phyloP scores from a whole-genome alignment of 2,797 vertebrate species.

The Orientallactaga sibirica region DNA sequence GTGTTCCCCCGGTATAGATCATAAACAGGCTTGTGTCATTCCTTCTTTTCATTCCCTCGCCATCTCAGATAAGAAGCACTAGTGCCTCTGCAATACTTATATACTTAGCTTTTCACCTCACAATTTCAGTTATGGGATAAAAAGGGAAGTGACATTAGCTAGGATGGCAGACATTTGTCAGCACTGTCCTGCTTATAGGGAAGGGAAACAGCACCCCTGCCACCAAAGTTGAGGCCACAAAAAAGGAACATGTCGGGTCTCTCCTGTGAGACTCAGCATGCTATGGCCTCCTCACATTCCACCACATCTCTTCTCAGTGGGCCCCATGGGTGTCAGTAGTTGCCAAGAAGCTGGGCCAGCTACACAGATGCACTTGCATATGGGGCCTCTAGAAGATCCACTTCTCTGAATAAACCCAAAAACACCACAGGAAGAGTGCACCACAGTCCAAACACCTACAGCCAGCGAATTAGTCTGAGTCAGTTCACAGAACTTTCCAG shows the following conservation, averaged over 20 bases:
- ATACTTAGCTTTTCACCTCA: not conserved
- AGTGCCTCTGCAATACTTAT: not conserved
- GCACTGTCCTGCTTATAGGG: no score
- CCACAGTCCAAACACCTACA: accelerated
- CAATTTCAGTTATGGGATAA: not conserved
- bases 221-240: not conserved
- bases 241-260: not conserved
- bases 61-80: not conserved
- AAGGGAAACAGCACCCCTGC: not conserved
- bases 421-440: accelerated
- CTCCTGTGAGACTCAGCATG: no score
- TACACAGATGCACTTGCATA: accelerated
- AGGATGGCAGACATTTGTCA: not conserved
- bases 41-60: no score
- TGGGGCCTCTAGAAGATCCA: accelerated
- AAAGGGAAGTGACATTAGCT: no score
- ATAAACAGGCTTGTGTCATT: no score
- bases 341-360: accelerated
- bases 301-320: not conserved
- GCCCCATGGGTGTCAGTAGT: no score
- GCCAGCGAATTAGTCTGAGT: not conserved
- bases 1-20: not conserved
- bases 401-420: not conserved
- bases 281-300: not conserved
- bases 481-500: not conserved